Percentiles rank a stretch among this genome's conserved stretches.
phyloP scores from a whole-genome alignment of 2,888 invertebrate species.

The Athripsodes cinereus region DNA sequence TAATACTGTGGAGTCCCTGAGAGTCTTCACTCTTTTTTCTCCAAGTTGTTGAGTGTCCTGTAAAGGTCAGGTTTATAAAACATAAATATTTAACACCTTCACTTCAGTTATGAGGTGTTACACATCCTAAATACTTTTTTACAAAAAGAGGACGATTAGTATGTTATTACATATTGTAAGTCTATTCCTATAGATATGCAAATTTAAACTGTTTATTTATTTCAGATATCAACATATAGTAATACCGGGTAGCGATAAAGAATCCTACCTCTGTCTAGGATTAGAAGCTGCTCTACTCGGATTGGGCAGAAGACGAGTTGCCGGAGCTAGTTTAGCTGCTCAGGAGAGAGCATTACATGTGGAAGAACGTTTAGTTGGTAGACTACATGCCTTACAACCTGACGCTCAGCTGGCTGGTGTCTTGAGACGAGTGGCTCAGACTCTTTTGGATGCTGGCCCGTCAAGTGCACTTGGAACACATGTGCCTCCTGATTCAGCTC shows the following conservation, averaged over 20 bases:
- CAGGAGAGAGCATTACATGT: slow-evolving; percentile 58
- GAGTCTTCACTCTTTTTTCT: too few relatives aligned
- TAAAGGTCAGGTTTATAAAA: too few relatives aligned
- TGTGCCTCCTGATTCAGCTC: slow-evolving; percentile 76
- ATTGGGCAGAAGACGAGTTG: slow-evolving; percentile 70
- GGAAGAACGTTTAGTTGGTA: slow-evolving; percentile 70
- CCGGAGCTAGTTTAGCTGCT: slow-evolving; percentile 76
- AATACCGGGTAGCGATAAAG: slow-evolving; percentile 67
- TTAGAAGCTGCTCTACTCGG: slow-evolving; percentile 74
- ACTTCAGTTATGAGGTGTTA: too few relatives aligned
- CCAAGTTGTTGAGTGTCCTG: too few relatives aligned
- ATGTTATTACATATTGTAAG: not conserved
- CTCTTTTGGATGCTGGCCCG: slow-evolving; percentile 70
- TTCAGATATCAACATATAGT: slow-evolving; percentile 68
- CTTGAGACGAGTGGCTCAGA: slow-evolving; percentile 59
- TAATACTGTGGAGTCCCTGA: too few relatives aligned
- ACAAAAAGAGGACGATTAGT: too few relatives aligned
- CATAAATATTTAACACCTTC: too few relatives aligned
- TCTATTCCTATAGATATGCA: not conserved
- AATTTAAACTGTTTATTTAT: not conserved
- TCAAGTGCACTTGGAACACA: slow-evolving; percentile 64
- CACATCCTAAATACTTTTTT: too few relatives aligned
- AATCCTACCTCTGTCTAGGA: slow-evolving; percentile 69
- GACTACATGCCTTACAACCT: slow-evolving; percentile 69
- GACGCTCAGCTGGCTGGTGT: slow-evolving; percentile 66